Evolutionary conservation across 1,140 invertebrate species (phyloP).

Genomic region (Tyrophagus putrescentiae): DNA sequence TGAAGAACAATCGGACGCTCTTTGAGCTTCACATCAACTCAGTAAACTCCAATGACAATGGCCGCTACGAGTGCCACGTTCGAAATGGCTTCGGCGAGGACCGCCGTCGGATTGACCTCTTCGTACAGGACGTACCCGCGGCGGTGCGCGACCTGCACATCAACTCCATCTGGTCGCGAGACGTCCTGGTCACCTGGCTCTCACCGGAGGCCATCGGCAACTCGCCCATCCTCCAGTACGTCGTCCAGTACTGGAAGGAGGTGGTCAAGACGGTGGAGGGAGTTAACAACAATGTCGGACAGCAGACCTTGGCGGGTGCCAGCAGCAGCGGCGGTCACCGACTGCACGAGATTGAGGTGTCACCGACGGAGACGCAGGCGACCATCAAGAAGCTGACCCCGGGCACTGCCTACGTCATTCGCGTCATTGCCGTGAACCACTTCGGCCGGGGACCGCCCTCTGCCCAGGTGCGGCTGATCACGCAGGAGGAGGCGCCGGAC

Average conservation of each 20-base stretch:
- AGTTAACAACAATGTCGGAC: too few species aligned
- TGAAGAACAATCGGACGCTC: conserved; percentile 14
- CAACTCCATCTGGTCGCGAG: conserved; percentile 31
- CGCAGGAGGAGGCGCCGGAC: conserved; percentile 60
- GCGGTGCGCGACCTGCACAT: conserved; percentile 34
- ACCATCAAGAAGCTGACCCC: conserved; percentile 46
- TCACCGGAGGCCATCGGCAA: conserved; percentile 37
- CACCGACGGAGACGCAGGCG: neutral
- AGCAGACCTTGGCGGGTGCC: neutral
- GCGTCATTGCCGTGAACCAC: conserved; percentile 83
- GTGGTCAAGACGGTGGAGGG: neutral
- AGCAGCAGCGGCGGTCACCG: neutral
- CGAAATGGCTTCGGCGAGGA: conserved; percentile 33
- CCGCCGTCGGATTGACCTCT: conserved; percentile 33
- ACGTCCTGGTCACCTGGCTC: conserved; percentile 35
- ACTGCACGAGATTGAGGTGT: conserved; percentile 10
- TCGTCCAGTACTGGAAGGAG: conserved; percentile 30
- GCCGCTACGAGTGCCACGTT: conserved; percentile 35
- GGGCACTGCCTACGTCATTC: conserved; percentile 78
- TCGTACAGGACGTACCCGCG: conserved; percentile 39
- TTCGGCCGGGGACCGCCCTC: conserved; percentile 79
- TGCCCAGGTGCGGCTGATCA: conserved; percentile 75
- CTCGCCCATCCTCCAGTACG: conserved; percentile 36
- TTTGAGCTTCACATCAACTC: conserved; percentile 32
- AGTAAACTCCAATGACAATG: conserved; percentile 34